Evolutionary conservation across 2,888 invertebrate species (phyloP).

Genomic region (Pyrochroa serraticornis): DNA sequence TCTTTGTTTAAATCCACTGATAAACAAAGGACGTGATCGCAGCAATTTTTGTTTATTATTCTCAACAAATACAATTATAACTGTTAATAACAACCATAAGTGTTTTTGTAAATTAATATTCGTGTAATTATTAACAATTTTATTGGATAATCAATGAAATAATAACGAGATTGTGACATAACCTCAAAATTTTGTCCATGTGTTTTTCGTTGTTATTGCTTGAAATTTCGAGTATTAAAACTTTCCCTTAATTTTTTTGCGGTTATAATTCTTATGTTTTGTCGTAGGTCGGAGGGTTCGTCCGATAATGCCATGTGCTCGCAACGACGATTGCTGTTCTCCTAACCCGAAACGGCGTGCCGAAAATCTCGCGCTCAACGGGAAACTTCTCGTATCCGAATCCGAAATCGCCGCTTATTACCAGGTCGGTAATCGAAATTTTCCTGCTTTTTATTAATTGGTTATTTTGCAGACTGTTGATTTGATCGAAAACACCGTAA

Average conservation of each 20-base stretch:
- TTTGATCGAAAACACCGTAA: neutral
- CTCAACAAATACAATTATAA: too few species aligned
- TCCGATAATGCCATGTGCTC: constrained; percentile 23
- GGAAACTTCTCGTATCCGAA: constrained; percentile 4
- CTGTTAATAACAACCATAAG: too few species aligned
- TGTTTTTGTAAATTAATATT: too few species aligned
- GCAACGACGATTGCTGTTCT: constrained; percentile 32
- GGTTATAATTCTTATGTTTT: constrained; percentile 1
- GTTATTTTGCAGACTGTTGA: neutral
- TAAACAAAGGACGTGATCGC: too few species aligned
- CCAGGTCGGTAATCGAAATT: constrained; percentile 15
- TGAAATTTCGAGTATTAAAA: too few species aligned
- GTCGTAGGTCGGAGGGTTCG: constrained; percentile 30
- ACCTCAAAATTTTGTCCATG: constrained; percentile 14
- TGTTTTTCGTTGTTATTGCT: too few species aligned
- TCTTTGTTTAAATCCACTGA: too few species aligned
- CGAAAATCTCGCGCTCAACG: constrained; percentile 5
- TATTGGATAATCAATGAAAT: too few species aligned
- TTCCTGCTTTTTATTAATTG: neutral
- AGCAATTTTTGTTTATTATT: too few species aligned
- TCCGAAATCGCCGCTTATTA: constrained; percentile 24
- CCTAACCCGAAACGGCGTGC: constrained; percentile 30
- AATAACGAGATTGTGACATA: constrained; percentile 3
- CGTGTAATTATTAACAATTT: too few species aligned
- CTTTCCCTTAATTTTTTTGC: too few species aligned